Conservation (phyloP, 1,140 invertebrate species). For the Aradophagus sp. region DNA sequence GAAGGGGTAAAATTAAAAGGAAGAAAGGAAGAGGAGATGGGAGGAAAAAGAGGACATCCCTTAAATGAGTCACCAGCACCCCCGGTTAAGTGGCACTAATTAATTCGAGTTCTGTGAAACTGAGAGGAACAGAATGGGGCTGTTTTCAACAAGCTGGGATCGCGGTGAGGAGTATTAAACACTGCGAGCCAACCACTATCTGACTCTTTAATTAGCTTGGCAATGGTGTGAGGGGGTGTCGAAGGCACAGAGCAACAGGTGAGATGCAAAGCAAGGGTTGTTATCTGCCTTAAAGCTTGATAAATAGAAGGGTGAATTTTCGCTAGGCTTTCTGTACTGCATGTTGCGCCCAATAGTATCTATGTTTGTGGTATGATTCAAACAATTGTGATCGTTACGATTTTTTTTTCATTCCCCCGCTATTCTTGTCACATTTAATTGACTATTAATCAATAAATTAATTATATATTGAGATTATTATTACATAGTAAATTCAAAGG, state of each 20-base stretch:
- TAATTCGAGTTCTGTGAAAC: constrained; percentile 71
- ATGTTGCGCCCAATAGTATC: too few species aligned
- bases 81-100: constrained; percentile 64
- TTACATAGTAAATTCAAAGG: too few species aligned
- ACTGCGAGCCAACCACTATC: constrained; percentile 68
- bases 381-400: too few species aligned
- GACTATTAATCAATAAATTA: too few species aligned
- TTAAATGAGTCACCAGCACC: constrained; percentile 69
- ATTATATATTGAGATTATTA: too few species aligned
- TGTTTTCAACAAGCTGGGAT: constrained; percentile 47
- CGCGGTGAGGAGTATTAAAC: constrained; percentile 68
- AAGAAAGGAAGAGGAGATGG: too few species aligned
- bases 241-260: constrained; percentile 72
- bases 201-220: constrained; percentile 73
- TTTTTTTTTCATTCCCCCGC: too few species aligned
- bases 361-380: too few species aligned
- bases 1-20: constrained; percentile 70
- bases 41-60: constrained; percentile 66
- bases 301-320: constrained; percentile 48
- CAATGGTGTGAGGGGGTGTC: constrained; percentile 63
- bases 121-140: constrained; percentile 64
- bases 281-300: constrained; percentile 65
- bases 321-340: constrained; percentile 27
- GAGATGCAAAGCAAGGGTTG: constrained; percentile 75
- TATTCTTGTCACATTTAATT: too few species aligned